These are phyloP conservation scores for Chrysodeixis includens DNA, from an alignment of 2,888 invertebrate genomes.

Conservation along the genomic window DNA sequence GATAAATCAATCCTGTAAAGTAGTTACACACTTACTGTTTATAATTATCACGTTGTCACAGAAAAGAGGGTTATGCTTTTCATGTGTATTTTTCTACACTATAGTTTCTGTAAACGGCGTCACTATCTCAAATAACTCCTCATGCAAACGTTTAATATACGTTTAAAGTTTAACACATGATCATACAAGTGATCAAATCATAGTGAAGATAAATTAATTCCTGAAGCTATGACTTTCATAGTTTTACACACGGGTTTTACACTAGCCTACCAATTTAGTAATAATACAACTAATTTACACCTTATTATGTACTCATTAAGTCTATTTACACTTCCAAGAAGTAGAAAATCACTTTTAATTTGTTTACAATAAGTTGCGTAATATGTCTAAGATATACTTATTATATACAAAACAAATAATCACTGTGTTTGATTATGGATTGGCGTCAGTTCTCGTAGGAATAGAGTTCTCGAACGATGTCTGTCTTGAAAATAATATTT, in stretches of 20 bases:
- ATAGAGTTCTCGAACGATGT: constrained; percentile 22
- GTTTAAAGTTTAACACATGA: too few relatives aligned
- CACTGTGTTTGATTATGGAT: not conserved
- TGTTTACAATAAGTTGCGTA: constrained; percentile 17
- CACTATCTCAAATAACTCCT: not conserved
- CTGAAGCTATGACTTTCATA: not conserved
- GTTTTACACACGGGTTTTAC: not conserved
- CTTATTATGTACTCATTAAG: not conserved
- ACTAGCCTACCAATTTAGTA: not conserved
- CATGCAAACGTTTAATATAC: not conserved
- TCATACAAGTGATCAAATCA: too few relatives aligned
- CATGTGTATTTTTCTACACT: too few relatives aligned
- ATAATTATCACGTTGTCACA: too few relatives aligned
- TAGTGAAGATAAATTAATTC: not conserved
- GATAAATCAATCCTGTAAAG: too few relatives aligned
- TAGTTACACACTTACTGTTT: too few relatives aligned
- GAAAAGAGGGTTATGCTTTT: too few relatives aligned
- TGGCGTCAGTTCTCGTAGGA: constrained; percentile 8
- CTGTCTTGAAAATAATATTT: constrained; percentile 42
- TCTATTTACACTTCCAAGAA: constrained; percentile 13
- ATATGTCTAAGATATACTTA: constrained; percentile 8
- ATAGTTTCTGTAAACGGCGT: not conserved
- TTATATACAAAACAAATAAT: constrained; percentile 5
- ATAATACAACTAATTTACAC: not conserved
- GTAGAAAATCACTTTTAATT: constrained; percentile 21